Base-by-base conservation (phyloP, 2,888 invertebrate species). In the Sinelater perroti region DNA sequence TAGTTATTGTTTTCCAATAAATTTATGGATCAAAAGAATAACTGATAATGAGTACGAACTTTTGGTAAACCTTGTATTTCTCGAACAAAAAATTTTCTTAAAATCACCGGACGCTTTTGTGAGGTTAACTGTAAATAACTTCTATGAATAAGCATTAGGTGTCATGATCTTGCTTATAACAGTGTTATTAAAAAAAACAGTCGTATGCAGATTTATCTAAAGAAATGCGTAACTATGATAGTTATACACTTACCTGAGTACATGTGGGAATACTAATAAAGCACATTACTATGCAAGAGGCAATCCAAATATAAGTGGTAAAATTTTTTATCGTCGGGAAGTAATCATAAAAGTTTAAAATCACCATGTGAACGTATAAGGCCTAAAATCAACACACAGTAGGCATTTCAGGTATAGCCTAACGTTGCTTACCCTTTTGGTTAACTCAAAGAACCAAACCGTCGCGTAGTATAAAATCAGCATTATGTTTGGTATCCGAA, bases 321-420 rank as follows among this genome's bases (percentile, higher is more conserved):
- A 64, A 69, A 18, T 55, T 52, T 16, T 62, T 61, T 8, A 62
- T 28, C 31, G 56, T 46, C 4, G 67, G 69, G 44, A 67, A 61
- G 17, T 65, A 67, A 42, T 69, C 69, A 35, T 61, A 64, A 16
- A 68, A 35, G 42, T 68, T 69, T 30, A 68, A 20, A 20, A 68
- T 49, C 14, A 65, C 45, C 56, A 65, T 56, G 28, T 67, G 63
- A 21, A 65, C 35, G 3, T 45, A 53, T 1, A 67, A 28, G 4
- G 65, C 61, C 67, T 67, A 17, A 0, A 55, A 59, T 16, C 4
- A n/a, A n/a, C n/a, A n/a, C n/a, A n/a, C n/a, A n/a, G n/a, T n/a
- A n/a, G n/a, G n/a, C n/a, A n/a, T 13, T 36, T 17, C 36, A 17
- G 16, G 18, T 5, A 14, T n/a, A n/a, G 3, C 11, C 3, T 13